Conservation (phyloP, 1,140 invertebrate species). For the Pemphigus obesinymphae region DNA sequence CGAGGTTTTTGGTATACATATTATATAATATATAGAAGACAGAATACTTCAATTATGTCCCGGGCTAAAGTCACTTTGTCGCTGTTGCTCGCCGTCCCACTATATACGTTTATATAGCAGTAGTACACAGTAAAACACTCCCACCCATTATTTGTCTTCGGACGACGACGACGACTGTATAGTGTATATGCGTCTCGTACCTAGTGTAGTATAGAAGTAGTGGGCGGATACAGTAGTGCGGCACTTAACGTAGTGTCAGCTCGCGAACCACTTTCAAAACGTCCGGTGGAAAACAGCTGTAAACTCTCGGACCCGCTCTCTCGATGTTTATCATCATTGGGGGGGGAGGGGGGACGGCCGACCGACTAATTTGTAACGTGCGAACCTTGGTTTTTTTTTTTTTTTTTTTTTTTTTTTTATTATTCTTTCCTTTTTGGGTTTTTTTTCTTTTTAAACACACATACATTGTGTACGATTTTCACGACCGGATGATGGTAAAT, state of each 20-base stretch:
- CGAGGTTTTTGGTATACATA: neutral
- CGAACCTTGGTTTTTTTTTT: neutral
- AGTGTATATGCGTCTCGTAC: no score
- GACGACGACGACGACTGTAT: neutral
- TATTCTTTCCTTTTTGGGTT: neutral
- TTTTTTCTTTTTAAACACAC: neutral
- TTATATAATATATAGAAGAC: neutral
- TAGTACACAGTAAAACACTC: constrained; percentile 15
- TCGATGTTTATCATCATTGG: constrained; percentile 18
- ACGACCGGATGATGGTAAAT: constrained; percentile 30
- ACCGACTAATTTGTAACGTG: constrained; percentile 35
- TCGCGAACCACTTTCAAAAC: constrained; percentile 34
- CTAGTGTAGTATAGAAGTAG: no score
- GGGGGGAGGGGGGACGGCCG: neutral
- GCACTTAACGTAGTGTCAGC: constrained; percentile 37
- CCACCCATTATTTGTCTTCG: constrained; percentile 14
- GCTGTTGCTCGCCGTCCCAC: neutral
- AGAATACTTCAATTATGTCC: constrained; percentile 10
- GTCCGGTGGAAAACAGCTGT: constrained; percentile 22
- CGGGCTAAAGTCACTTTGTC: constrained; percentile 3
- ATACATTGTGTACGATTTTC: constrained; percentile 31
- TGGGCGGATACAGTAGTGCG: neutral
- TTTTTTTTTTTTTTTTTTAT: neutral
- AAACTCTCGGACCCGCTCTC: neutral
- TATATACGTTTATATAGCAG: neutral